Evolutionary conservation across 1,140 invertebrate genomes (phyloP).

Genomic region (Zaprionus lachaisei): DNA sequence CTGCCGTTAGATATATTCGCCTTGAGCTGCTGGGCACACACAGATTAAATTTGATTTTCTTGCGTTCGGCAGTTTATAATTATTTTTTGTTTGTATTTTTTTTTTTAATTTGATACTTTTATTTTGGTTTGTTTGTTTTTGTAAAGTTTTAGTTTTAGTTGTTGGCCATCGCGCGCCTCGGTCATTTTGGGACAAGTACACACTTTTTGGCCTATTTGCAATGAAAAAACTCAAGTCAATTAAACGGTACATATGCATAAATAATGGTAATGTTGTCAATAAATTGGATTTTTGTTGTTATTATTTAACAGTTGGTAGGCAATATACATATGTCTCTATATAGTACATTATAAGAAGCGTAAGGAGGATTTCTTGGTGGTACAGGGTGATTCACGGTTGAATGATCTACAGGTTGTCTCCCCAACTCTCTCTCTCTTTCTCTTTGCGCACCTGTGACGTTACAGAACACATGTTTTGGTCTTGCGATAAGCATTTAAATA

Average conservation of each 20-base stretch:
- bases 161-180: constrained; percentile 85
- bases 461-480: constrained; percentile 1
- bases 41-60: constrained; percentile 57
- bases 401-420: constrained; percentile 39
- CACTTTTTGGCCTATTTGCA: constrained; percentile 85
- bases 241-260: constrained; percentile 74
- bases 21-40: constrained; percentile 52
- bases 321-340: constrained; percentile 30
- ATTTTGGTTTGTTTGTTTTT: constrained; percentile 56
- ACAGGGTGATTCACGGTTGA: constrained; percentile 31
- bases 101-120: constrained; percentile 44
- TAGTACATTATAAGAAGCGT: constrained; percentile 55
- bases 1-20: constrained; percentile 31
- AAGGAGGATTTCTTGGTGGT: constrained; percentile 26
- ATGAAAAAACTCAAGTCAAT: constrained; percentile 84
- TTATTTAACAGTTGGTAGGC: constrained; percentile 50
- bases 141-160: constrained; percentile 83
- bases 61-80: constrained; percentile 55
- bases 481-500: constrained; percentile 4
- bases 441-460: background rate
- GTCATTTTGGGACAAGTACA: constrained; percentile 84
- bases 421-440: background rate
- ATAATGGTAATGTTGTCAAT: constrained; percentile 66
- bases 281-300: constrained; percentile 69
- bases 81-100: constrained; percentile 39